phyloP scores from a whole-genome alignment of 2,888 invertebrate species.

The Diarsia dahlii region DNA sequence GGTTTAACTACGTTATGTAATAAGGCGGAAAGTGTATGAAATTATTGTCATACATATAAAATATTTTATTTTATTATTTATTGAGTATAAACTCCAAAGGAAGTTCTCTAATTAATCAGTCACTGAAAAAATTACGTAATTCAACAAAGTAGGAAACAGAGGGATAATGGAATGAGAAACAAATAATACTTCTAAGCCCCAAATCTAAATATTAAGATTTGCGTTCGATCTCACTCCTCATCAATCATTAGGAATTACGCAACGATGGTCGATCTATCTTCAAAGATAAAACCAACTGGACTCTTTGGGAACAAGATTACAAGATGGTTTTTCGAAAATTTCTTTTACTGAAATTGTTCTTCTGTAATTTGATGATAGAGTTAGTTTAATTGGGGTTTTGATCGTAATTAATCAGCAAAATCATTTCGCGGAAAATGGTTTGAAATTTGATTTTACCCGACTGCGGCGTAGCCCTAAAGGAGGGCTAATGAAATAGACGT shows the following conservation, averaged over 20 bases:
- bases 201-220: conserved; percentile 62
- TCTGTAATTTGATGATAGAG: neutral
- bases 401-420: neutral
- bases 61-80: too few species aligned
- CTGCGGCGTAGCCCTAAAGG: too few species aligned
- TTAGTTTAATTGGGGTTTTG: neutral
- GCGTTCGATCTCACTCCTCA: conserved; percentile 49
- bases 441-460: too few species aligned
- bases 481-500: too few species aligned
- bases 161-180: conserved; percentile 24
- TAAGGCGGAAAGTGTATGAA: too few species aligned
- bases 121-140: conserved; percentile 17
- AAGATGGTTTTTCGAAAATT: neutral
- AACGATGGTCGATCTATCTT: conserved; percentile 56
- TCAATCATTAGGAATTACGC: conserved; percentile 61
- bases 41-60: neutral
- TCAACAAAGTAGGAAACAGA: conserved; percentile 5
- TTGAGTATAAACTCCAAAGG: neutral
- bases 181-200: conserved; percentile 43
- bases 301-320: conserved; percentile 32
- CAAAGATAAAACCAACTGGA: conserved; percentile 43
- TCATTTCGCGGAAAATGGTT: neutral
- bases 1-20: too few species aligned
- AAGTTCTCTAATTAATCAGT: conserved; percentile 14
- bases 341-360: neutral